Conservation (phyloP, 2,113 vertebrate genomes). For the Nothocercus julius region DNA sequence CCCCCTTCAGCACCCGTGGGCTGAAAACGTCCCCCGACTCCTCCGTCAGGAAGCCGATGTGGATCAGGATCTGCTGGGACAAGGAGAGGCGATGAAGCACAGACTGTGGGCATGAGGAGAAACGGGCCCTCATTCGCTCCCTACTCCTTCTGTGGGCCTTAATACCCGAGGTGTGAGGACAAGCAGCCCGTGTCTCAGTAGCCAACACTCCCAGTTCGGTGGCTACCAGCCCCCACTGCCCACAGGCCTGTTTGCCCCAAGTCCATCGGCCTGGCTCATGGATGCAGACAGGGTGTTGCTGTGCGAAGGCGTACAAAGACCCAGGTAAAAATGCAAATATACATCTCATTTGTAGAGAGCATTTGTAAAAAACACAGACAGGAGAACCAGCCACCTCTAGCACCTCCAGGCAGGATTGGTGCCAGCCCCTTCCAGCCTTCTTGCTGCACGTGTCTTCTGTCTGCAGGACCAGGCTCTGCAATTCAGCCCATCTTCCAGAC, state of each 20-base stretch:
- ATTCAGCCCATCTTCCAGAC: background rate
- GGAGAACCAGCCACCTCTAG: background rate
- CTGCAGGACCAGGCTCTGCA: background rate
- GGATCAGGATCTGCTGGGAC: constrained; percentile 87
- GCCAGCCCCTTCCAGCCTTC: background rate
- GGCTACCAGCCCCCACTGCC: background rate
- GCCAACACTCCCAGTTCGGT: background rate
- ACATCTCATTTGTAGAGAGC: too few species aligned
- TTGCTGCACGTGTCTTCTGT: background rate
- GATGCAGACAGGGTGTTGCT: accelerated
- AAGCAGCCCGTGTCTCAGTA: background rate
- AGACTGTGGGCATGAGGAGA: background rate
- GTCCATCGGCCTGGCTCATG: accelerated
- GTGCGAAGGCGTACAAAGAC: background rate
- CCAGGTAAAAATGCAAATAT: too few species aligned
- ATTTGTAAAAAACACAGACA: accelerated
- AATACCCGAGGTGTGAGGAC: background rate
- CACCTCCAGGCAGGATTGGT: accelerated
- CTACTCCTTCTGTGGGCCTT: background rate
- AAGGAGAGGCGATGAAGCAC: background rate
- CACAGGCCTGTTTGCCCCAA: accelerated
- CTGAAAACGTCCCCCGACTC: constrained; percentile 98
- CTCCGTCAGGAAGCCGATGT: constrained; percentile 96
- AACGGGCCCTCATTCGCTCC: background rate
- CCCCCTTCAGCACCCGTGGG: constrained; percentile 93